Evolutionary conservation across 2,113 vertebrate species (phyloP).

Genomic region (Sylvilagus bachmani): DNA sequence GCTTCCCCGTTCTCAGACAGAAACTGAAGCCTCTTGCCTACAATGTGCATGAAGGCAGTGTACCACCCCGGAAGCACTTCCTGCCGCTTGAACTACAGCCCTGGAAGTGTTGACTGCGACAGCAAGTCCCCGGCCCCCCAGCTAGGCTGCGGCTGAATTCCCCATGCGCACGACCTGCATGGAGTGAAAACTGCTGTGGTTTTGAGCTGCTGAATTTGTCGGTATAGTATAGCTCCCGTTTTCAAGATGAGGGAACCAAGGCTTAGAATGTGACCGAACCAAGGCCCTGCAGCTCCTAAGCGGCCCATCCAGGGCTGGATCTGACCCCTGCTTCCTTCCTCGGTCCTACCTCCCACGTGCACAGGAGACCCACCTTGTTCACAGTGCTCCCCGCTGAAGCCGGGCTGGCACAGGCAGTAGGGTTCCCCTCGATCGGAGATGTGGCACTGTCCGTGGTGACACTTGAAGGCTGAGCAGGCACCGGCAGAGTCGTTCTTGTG

Average conservation of each 20-base stretch:
- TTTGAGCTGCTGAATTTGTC: not conserved
- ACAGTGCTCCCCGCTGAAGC: slow-evolving; percentile 92
- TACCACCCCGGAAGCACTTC: not conserved
- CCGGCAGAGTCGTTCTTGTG: slow-evolving; percentile 89
- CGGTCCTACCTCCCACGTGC: rapidly evolving
- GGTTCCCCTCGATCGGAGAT: slow-evolving; percentile 91
- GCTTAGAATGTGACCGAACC: not conserved
- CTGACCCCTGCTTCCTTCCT: rapidly evolving
- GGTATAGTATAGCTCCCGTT: not conserved
- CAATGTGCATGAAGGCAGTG: not conserved
- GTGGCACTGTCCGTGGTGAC: slow-evolving; percentile 94
- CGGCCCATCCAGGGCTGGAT: not conserved
- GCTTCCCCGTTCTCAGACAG: not conserved
- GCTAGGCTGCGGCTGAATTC: not conserved
- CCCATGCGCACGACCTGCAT: not conserved
- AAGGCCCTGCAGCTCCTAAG: not conserved
- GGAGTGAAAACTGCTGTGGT: not conserved
- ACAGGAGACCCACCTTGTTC: slow-evolving; percentile 91
- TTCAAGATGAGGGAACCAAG: not conserved
- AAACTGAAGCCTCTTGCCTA: not conserved
- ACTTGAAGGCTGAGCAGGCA: slow-evolving; percentile 93
- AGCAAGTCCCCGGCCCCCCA: not conserved
- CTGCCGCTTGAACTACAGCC: not conserved
- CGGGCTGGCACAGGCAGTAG: slow-evolving; percentile 92
- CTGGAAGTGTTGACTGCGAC: no score